Evolutionary conservation across 2,113 vertebrate genomes (phyloP), one percentile per base, ranked within the genome.

Genomic region (Thunnus thynnus): DNA sequence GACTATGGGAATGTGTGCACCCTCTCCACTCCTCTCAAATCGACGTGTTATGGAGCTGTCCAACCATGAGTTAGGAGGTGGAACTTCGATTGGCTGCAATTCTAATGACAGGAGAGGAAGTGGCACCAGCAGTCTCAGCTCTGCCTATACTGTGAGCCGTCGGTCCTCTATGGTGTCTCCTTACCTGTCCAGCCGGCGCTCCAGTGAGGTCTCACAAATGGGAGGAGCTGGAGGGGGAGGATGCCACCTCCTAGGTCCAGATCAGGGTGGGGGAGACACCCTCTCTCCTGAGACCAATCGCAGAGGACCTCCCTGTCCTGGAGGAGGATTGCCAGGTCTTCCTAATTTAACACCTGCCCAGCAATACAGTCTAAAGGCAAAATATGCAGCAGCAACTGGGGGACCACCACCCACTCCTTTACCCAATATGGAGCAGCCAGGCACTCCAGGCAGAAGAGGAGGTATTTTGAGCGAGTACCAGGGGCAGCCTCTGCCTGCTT

Each of bases 131-230:
- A 99, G 96, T 0, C 66, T 99, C 13, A 99, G 98, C 91, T 99
- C 98, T 0, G 98, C 98, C 50, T 99, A 99, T 46, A 99, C 98
- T 0, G 97, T 98, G 66, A 99, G 97, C 92, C 97, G 97, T 0
- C 96, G 97, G 8, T 99, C 98, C 0, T 99, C 98, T 13, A 91
- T 96, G 88, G 95, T 94, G 27, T 97, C 97, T 2, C 97, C 97
- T 0, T 97, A 96, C 80, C 94, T 94, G 12, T 88, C 95, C 0
- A 97, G 95, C 22, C 94, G 96, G 0, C 95, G 96, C 1, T 95
- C 95, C 22, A 96, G 94, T 0, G 97, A 97, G 0, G 93, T 94
- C 32, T 96, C 95, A 41, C 95, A 95, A 72, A 84, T 93, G 0
- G 94, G 88, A 2, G 91, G 80, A 0, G 62, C 82, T 9, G 84